These are phyloP conservation scores for Leontocebus nigricollis DNA, from an alignment of 2,797 vertebrate species.

Conservation along the genomic window DNA sequence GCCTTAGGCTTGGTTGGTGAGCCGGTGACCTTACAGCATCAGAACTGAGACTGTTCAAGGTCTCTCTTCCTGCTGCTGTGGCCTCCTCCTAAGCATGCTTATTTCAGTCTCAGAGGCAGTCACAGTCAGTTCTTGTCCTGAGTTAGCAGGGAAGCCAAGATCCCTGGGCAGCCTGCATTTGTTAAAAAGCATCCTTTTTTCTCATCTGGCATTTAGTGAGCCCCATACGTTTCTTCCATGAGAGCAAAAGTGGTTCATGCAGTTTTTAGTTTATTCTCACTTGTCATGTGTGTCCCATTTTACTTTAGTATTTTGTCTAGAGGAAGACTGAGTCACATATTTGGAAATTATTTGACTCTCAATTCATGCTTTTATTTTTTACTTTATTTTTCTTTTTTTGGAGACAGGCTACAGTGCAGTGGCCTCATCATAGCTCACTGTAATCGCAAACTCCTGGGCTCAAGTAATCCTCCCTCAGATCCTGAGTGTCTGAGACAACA, in stretches of 20 bases:
- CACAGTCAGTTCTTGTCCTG: neutral
- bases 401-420: neutral
- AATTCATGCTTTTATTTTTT: neutral
- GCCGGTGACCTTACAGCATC: constrained; percentile 44
- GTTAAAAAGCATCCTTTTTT: constrained; percentile 21
- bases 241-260: neutral
- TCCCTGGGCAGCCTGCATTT: neutral
- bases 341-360: neutral
- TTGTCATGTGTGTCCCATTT: neutral
- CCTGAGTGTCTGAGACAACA: neutral
- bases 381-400: neutral
- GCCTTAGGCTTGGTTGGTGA: constrained; percentile 45
- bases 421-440: neutral
- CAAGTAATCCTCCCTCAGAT: neutral
- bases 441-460: neutral
- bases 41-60: constrained; percentile 35
- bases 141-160: constrained; percentile 3
- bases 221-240: neutral
- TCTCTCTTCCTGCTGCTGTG: constrained; percentile 16
- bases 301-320: constrained; percentile 9
- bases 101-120: neutral
- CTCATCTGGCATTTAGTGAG: neutral
- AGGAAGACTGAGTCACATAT: neutral
- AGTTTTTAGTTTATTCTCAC: neutral
- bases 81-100: neutral